Conservation (phyloP, 2,888 invertebrate genomes). For the Leptinotarsa haldemani region DNA sequence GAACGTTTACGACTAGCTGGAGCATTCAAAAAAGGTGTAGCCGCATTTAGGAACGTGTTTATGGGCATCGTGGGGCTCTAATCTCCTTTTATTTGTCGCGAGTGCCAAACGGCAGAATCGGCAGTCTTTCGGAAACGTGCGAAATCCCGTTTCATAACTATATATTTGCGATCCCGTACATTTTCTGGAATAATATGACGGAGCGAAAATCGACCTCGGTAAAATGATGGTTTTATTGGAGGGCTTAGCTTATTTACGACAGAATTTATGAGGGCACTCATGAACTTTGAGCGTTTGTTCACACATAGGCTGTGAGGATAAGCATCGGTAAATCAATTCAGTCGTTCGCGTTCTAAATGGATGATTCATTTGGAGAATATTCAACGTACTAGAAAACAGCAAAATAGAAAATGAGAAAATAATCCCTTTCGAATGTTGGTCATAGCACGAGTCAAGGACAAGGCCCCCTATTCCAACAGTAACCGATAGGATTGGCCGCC, state of each 20-base stretch:
- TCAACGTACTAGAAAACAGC: background rate
- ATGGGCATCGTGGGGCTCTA: slow-evolving; percentile 44
- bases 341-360: background rate
- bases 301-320: background rate
- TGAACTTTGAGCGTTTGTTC: slow-evolving; percentile 7
- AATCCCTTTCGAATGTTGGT: too few relatives aligned
- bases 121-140: slow-evolving; percentile 47
- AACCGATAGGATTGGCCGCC: too few relatives aligned
- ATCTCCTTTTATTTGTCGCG: slow-evolving; percentile 51
- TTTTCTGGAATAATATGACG: slow-evolving; percentile 35
- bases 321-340: background rate
- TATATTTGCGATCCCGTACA: slow-evolving; percentile 35
- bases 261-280: slow-evolving; percentile 3
- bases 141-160: slow-evolving; percentile 43
- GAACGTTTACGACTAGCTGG: slow-evolving; percentile 29
- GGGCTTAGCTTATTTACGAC: slow-evolving; percentile 30
- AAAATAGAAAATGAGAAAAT: background rate
- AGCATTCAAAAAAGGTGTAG: slow-evolving; percentile 40
- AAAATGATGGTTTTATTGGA: slow-evolving; percentile 39
- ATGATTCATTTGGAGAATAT: too few relatives aligned
- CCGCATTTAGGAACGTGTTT: slow-evolving; percentile 43
- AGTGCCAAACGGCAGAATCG: slow-evolving; percentile 47
- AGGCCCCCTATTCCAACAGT: too few relatives aligned
- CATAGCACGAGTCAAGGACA: too few relatives aligned
- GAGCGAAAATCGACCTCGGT: slow-evolving; percentile 27